These are phyloP conservation scores for Branchipolynoe longqiensis DNA, from an alignment of 2,888 invertebrate genomes.

Conservation along the genomic window DNA sequence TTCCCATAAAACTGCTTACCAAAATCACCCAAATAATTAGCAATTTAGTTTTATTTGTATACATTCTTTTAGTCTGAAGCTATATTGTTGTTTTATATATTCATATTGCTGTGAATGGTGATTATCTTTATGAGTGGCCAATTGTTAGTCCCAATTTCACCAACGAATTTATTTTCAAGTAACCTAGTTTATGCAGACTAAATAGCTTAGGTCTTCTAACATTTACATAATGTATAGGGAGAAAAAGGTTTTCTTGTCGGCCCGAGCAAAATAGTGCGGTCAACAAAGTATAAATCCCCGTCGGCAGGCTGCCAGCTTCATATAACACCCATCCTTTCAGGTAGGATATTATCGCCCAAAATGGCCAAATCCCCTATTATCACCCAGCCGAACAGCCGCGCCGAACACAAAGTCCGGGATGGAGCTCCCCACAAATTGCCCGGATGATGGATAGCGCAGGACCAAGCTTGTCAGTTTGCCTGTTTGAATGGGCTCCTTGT, in stretches of 20 bases:
- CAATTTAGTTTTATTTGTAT: no score
- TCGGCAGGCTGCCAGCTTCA: constrained; percentile 8
- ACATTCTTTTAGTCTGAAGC: no score
- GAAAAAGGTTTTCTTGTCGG: constrained; percentile 5
- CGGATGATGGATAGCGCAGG: neutral
- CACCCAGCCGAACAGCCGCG: neutral
- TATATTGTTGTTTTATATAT: no score
- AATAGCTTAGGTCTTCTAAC: no score
- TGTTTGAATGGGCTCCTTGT: constrained; percentile 39
- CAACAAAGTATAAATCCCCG: constrained; percentile 23
- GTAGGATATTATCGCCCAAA: constrained; percentile 31
- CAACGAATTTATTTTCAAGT: no score
- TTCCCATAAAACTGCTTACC: neutral
- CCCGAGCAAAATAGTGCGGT: neutral
- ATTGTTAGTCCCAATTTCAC: no score
- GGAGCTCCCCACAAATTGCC: neutral
- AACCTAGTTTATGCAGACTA: no score
- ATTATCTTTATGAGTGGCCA: no score
- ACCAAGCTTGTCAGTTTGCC: constrained; percentile 2
- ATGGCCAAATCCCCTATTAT: constrained; percentile 16
- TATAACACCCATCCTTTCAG: constrained; percentile 15
- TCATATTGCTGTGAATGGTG: no score
- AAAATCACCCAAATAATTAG: neutral
- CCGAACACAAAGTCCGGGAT: constrained; percentile 25
- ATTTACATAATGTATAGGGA: no score